Evolutionary conservation across 2,888 invertebrate species (phyloP).

Genomic region (Portevinia maculata): DNA sequence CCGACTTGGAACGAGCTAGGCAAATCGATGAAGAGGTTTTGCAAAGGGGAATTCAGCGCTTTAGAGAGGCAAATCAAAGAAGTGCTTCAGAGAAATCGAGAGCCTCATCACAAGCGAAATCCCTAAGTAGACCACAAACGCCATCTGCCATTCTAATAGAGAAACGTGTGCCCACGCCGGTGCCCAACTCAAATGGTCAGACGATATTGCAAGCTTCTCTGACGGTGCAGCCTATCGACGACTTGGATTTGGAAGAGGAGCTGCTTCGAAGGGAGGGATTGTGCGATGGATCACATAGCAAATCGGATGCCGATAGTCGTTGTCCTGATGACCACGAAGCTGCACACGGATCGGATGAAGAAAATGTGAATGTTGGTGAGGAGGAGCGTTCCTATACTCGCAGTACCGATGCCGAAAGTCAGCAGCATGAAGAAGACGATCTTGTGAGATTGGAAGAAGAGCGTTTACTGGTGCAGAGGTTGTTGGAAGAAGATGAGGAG

Average conservation of each 20-base stretch:
- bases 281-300: slow-evolving; percentile 68
- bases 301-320: slow-evolving; percentile 74
- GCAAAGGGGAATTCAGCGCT: slow-evolving; percentile 83
- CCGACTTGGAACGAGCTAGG: slow-evolving; percentile 76
- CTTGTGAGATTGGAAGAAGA: slow-evolving; percentile 48
- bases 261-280: slow-evolving; percentile 74
- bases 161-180: slow-evolving; percentile 85
- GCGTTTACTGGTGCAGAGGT: slow-evolving; percentile 27
- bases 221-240: slow-evolving; percentile 87
- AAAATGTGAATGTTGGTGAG: slow-evolving; percentile 70
- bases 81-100: slow-evolving; percentile 85
- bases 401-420: slow-evolving; percentile 77
- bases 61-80: slow-evolving; percentile 84
- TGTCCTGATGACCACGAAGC: slow-evolving; percentile 75
- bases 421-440: slow-evolving; percentile 78
- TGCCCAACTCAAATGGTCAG: slow-evolving; percentile 85
- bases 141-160: slow-evolving; percentile 86
- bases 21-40: slow-evolving; percentile 84
- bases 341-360: slow-evolving; percentile 53
- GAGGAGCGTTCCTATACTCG: slow-evolving; percentile 79
- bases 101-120: slow-evolving; percentile 85
- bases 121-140: slow-evolving; percentile 85
- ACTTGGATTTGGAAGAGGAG: slow-evolving; percentile 81
- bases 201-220: slow-evolving; percentile 86
- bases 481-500: slow-evolving; percentile 50